Percentiles rank a stretch among this genome's conserved stretches.
phyloP scores from a whole-genome alignment of 2,113 vertebrate species.

The Microcebus griseorufus region DNA sequence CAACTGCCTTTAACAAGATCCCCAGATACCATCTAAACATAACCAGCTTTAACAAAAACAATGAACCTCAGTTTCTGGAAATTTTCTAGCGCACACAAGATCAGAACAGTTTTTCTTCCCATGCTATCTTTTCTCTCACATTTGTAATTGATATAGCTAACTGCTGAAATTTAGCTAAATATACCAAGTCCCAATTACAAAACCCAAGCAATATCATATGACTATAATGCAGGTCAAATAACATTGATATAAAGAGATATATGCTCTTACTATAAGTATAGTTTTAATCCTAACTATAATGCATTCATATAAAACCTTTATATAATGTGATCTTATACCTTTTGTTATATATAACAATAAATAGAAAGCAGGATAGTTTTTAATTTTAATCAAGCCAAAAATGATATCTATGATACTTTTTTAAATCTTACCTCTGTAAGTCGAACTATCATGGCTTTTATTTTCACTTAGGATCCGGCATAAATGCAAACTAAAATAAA shows the following conservation, averaged over 20 bases:
- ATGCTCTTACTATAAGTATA: not conserved
- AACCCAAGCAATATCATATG: not conserved
- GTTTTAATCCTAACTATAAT: slow-evolving; percentile 34
- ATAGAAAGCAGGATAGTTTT: slow-evolving; percentile 27
- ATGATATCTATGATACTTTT: slow-evolving; percentile 46
- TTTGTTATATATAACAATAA: slow-evolving; percentile 41
- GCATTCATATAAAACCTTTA: slow-evolving; percentile 25
- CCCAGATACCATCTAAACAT: slow-evolving; percentile 59
- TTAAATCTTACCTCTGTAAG: slow-evolving; percentile 91
- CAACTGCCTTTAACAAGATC: slow-evolving; percentile 69
- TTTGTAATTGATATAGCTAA: slow-evolving; percentile 47
- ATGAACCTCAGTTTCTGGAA: slow-evolving; percentile 51
- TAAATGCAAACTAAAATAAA: slow-evolving; percentile 91
- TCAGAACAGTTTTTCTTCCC: slow-evolving; percentile 43
- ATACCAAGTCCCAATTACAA: slow-evolving; percentile 33
- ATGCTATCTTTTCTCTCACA: slow-evolving; percentile 19
- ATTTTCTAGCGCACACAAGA: slow-evolving; percentile 51
- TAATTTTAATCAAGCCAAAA: slow-evolving; percentile 49
- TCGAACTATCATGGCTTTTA: slow-evolving; percentile 89
- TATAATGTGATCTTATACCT: not conserved
- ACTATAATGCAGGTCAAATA: slow-evolving; percentile 33
- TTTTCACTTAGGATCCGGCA: slow-evolving; percentile 94
- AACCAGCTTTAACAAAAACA: slow-evolving; percentile 64
- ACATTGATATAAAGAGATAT: slow-evolving; percentile 6
- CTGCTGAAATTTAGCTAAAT: slow-evolving; percentile 48